Percentiles rank a stretch among this genome's conserved stretches.
phyloP scores from a whole-genome alignment of 2,888 invertebrate species.

The Zygothrica quintamaculata region DNA sequence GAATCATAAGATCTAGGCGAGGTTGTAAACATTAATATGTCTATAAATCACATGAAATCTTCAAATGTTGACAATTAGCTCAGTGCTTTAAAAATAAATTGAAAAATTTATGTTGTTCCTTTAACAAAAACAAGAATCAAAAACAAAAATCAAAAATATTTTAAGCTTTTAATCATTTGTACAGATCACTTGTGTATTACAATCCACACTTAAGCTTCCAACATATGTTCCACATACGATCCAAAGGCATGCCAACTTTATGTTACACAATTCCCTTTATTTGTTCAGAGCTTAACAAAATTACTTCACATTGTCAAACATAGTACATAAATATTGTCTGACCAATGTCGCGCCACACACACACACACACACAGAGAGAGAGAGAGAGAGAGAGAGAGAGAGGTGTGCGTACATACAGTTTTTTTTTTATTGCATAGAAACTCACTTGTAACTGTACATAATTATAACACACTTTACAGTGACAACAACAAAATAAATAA shows the following conservation, averaged over 20 bases:
- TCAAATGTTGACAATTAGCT: too few relatives aligned
- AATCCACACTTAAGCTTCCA: too few relatives aligned
- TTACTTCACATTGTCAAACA: constrained; percentile 10
- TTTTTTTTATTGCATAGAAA: constrained; percentile 5
- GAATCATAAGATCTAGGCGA: constrained; percentile 8
- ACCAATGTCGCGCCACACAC: constrained; percentile 16
- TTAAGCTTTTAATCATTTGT: too few relatives aligned
- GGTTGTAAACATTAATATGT: too few relatives aligned
- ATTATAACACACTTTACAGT: constrained; percentile 41
- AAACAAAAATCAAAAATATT: too few relatives aligned
- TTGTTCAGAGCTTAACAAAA: constrained; percentile 29
- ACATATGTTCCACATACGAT: constrained; percentile 4
- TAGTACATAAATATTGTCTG: constrained; percentile 12
- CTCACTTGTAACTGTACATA: constrained; percentile 55
- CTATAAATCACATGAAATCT: too few relatives aligned
- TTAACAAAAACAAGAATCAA: too few relatives aligned
- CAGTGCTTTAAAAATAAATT: too few relatives aligned
- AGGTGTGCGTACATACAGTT: not conserved
- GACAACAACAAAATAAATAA: constrained; percentile 12
- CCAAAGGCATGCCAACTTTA: constrained; percentile 18
- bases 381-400: too few relatives aligned
- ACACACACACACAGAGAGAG: constrained; percentile 2
- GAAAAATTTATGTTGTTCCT: too few relatives aligned
- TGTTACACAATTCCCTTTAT: constrained; percentile 35
- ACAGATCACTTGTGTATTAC: too few relatives aligned